Evolutionary conservation across 1,140 invertebrate genomes (phyloP).

Genomic region (Pseudomyrmex cubaensis): DNA sequence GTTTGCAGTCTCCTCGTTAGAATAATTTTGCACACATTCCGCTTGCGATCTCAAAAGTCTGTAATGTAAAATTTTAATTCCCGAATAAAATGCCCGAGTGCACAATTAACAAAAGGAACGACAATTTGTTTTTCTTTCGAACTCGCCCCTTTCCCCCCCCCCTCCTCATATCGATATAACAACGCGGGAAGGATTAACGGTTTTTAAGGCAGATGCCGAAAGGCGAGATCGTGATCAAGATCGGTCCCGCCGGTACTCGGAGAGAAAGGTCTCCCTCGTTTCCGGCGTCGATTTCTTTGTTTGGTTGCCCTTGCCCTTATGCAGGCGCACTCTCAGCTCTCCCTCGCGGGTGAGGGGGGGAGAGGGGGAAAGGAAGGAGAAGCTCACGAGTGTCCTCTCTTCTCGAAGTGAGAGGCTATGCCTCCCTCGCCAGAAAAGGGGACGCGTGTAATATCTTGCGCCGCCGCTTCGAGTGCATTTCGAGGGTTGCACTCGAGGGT

Average conservation of each 20-base stretch:
- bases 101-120: background rate
- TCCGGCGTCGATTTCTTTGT: constrained; percentile 49
- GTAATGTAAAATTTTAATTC: too few relatives aligned
- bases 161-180: background rate
- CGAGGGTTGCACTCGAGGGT: constrained; percentile 23
- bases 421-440: background rate
- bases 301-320: constrained; percentile 54
- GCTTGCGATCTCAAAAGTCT: too few relatives aligned
- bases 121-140: background rate
- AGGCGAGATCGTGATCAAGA: constrained; percentile 39
- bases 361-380: too few relatives aligned
- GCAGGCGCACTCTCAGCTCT: constrained; percentile 5
- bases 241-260: background rate
- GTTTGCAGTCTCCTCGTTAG: too few relatives aligned
- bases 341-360: too few relatives aligned
- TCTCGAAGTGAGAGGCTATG: background rate
- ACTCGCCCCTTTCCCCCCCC: too few relatives aligned
- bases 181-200: background rate
- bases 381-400: constrained; percentile 38
- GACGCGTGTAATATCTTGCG: constrained; percentile 39
- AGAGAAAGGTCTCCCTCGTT: background rate
- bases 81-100: too few relatives aligned
- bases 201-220: background rate
- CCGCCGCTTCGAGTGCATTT: constrained; percentile 44
- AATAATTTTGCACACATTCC: too few relatives aligned